Evolutionary conservation across 1,140 invertebrate species (phyloP).

Genomic region (Tetranychus urticae): DNA sequence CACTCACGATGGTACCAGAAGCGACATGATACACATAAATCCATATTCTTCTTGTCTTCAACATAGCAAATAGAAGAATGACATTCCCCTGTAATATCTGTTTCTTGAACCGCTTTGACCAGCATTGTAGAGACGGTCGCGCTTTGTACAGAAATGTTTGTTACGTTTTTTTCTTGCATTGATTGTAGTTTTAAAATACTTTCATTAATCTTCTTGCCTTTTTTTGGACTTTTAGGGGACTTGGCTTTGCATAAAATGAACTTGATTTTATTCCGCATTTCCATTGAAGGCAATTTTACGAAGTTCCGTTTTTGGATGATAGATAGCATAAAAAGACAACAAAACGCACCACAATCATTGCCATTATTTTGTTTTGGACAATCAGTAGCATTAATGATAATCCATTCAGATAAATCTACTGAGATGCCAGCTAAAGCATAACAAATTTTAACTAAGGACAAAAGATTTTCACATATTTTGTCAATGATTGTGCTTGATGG

Average conservation of each 20-base stretch:
- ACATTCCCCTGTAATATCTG: no score
- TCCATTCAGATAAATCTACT: neutral
- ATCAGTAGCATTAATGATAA: neutral
- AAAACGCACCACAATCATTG: neutral
- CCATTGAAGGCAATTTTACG: neutral
- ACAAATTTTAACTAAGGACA: neutral
- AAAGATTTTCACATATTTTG: neutral
- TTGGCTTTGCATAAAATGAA: neutral
- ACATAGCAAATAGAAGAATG: no score
- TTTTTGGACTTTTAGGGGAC: no score
- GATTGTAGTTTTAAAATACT: no score
- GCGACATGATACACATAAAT: no score
- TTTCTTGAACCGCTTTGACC: no score
- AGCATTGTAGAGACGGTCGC: no score
- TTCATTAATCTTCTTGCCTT: no score
- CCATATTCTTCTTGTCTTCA: no score
- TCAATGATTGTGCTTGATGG: neutral
- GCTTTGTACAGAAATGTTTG: no score
- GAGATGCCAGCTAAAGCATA: neutral
- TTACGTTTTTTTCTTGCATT: no score
- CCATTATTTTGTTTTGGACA: neutral
- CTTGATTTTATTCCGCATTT: neutral
- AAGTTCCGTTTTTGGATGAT: neutral
- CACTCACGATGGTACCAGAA: no score
- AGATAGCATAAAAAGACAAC: neutral